These are phyloP conservation scores for Dolichallabes microphthalmus DNA, from an alignment of 2,113 vertebrate species.

Conservation along the genomic window DNA sequence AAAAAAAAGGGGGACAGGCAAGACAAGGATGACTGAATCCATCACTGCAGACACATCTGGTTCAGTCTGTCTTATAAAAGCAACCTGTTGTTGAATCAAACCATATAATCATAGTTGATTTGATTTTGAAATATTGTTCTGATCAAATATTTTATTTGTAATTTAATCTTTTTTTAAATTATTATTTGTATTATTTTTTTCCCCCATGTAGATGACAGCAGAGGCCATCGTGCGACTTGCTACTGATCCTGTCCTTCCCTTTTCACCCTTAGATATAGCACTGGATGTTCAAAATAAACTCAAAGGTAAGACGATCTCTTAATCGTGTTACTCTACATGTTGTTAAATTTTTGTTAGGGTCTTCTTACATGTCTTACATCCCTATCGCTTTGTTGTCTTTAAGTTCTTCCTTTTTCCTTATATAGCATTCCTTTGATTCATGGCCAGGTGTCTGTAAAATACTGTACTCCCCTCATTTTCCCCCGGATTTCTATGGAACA, in stretches of 20 bases:
- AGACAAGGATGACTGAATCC: slow-evolving; percentile 24
- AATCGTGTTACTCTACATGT: too few relatives aligned
- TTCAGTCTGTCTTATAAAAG: neutral
- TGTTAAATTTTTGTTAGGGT: too few relatives aligned
- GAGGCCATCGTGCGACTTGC: slow-evolving; percentile 86
- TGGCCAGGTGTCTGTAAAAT: too few relatives aligned
- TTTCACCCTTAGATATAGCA: slow-evolving; percentile 87
- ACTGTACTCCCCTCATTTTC: too few relatives aligned
- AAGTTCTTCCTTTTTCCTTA: too few relatives aligned
- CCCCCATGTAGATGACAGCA: slow-evolving; percentile 88
- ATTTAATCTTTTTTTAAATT: slow-evolving; percentile 48
- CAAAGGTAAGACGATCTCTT: slow-evolving; percentile 77
- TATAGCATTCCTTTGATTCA: too few relatives aligned
- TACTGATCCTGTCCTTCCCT: slow-evolving; percentile 85
- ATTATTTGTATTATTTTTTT: slow-evolving; percentile 24
- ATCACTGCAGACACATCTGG: slow-evolving; percentile 1
- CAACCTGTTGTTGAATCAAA: neutral
- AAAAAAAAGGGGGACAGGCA: slow-evolving; percentile 11
- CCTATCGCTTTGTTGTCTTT: too few relatives aligned
- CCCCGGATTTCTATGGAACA: too few relatives aligned
- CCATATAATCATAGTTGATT: neutral
- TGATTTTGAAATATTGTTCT: neutral
- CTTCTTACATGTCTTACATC: too few relatives aligned
- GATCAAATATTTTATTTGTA: neutral
- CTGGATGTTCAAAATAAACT: slow-evolving; percentile 90